These are phyloP conservation scores for Struthio camelus DNA, from an alignment of 2,113 vertebrate species.

Conservation along the genomic window DNA sequence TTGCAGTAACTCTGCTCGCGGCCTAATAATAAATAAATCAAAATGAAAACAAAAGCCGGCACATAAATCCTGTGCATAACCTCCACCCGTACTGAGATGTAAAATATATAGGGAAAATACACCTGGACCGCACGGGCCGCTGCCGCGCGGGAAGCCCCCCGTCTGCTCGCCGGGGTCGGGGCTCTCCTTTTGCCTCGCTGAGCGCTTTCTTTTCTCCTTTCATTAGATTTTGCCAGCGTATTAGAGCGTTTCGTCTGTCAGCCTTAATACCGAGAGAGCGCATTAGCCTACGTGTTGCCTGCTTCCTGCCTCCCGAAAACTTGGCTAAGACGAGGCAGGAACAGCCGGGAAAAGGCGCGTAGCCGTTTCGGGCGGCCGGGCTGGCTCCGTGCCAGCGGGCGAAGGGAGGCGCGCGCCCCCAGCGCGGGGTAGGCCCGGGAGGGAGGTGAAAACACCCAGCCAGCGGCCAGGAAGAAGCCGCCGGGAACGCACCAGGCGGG, in stretches of 20 bases:
- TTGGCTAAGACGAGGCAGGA: background rate
- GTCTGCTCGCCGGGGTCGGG: background rate
- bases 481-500: background rate
- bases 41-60: constrained; percentile 64
- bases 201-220: constrained; percentile 66
- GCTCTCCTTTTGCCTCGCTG: constrained; percentile 24
- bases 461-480: background rate
- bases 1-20: constrained; percentile 50
- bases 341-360: background rate
- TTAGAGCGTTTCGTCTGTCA: constrained; percentile 58
- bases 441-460: background rate
- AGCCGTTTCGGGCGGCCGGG: background rate
- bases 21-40: constrained; percentile 67
- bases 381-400: background rate
- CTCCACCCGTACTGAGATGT: constrained; percentile 16
- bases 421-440: no score
- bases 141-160: constrained; percentile 3
- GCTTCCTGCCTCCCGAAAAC: constrained; percentile 43
- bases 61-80: constrained; percentile 34
- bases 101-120: background rate
- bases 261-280: background rate
- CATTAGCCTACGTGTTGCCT: constrained; percentile 15
- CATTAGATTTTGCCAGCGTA: constrained; percentile 49
- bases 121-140: background rate
- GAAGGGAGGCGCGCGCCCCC: no score